phyloP scores from a whole-genome alignment of 23 tunicate species.

The Styela clava region DNA sequence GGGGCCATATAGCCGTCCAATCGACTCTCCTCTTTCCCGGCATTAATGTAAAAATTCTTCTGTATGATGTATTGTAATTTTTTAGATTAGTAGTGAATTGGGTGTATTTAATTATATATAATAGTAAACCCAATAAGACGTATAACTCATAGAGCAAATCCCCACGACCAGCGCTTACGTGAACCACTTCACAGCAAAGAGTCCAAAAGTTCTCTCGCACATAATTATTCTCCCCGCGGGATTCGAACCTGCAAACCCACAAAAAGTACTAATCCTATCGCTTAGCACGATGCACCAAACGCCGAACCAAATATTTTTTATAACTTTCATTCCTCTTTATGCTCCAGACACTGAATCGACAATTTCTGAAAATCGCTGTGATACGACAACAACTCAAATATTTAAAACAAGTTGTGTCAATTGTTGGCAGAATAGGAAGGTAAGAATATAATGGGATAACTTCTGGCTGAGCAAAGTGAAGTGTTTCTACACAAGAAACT shows the following conservation, averaged over 20 bases:
- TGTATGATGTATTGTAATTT: not conserved
- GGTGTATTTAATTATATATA: too few relatives aligned
- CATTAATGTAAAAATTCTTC: not conserved
- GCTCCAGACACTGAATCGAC: not conserved
- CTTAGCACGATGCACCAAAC: too few relatives aligned
- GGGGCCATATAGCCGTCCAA: not conserved
- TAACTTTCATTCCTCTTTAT: not conserved
- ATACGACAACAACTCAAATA: not conserved
- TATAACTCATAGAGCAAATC: too few relatives aligned
- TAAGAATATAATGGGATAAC: too few relatives aligned
- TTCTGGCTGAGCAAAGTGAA: too few relatives aligned
- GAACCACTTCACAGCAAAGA: too few relatives aligned
- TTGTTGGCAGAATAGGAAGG: slow-evolving; percentile 34
- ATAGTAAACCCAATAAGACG: too few relatives aligned
- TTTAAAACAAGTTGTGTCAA: slow-evolving; percentile 15
- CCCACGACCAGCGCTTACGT: too few relatives aligned
- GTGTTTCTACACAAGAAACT: too few relatives aligned
- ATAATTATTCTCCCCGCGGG: not conserved
- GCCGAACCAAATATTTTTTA: too few relatives aligned
- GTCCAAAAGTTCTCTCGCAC: not conserved
- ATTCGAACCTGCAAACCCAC: not conserved
- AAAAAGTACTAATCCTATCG: too few relatives aligned
- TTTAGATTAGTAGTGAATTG: too few relatives aligned
- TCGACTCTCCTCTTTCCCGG: not conserved
- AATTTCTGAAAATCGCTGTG: not conserved